Evolutionary conservation across 2,113 vertebrate genomes (phyloP).

Genomic region (Helogale parvula): DNA sequence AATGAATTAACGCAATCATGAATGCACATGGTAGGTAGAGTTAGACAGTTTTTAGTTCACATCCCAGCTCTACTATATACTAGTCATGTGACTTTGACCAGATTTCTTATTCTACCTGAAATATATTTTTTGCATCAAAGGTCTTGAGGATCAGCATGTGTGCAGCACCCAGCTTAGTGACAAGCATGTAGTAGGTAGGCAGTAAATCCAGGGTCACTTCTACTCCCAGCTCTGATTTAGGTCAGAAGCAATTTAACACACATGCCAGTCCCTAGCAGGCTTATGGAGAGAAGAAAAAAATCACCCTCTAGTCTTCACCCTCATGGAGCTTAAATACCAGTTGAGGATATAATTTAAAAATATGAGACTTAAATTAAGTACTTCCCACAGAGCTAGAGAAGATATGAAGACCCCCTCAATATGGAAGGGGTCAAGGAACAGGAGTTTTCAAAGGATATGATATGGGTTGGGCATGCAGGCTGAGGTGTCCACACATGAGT

Average conservation of each 20-base stretch:
- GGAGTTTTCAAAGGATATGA: background rate
- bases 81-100: background rate
- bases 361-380: background rate
- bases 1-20: background rate
- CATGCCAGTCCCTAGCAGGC: background rate
- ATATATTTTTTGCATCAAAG: background rate
- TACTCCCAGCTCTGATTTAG: background rate
- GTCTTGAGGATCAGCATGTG: background rate
- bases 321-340: background rate
- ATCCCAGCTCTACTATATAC: background rate
- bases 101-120: background rate
- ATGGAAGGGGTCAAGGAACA: background rate
- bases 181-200: background rate
- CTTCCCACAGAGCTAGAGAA: background rate
- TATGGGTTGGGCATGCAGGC: background rate
- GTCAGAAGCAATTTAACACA: background rate
- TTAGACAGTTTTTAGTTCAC: background rate
- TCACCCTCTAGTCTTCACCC: background rate
- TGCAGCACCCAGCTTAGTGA: background rate
- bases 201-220: background rate
- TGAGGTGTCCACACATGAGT: background rate
- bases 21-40: background rate
- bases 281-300: background rate
- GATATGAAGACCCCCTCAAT: background rate
- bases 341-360: background rate